Percentiles rank a stretch among this genome's conserved stretches.
These are phyloP conservation scores for Martes martes DNA, from an alignment of 2,113 vertebrate species.

Conservation along the genomic window DNA sequence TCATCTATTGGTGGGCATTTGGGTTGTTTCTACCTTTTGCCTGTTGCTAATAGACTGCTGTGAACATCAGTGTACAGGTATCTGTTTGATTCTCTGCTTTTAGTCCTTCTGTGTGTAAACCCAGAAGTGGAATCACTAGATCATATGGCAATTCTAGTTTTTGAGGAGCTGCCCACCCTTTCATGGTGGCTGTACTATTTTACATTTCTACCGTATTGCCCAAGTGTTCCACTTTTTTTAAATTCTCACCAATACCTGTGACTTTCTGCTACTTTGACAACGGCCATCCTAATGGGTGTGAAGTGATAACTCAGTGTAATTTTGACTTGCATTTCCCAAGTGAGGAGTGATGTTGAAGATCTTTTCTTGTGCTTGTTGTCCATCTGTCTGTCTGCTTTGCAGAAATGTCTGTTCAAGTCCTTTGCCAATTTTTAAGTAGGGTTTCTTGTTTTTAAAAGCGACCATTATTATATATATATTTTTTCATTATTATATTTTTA, in stretches of 20 bases:
- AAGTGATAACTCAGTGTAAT: background rate
- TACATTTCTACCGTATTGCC: background rate
- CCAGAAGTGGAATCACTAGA: background rate
- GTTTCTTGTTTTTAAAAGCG: background rate
- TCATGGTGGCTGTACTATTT: background rate
- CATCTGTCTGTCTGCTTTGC: background rate
- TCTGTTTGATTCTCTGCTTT: background rate
- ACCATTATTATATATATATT: background rate
- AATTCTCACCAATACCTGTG: background rate
- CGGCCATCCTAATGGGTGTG: background rate
- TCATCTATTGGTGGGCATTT: background rate
- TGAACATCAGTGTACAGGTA: accelerated
- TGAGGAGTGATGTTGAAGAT: background rate
- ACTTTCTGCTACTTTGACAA: background rate
- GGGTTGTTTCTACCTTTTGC: no score
- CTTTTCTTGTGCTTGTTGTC: background rate
- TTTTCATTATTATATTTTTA: background rate
- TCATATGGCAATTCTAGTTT: background rate
- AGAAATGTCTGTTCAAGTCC: background rate
- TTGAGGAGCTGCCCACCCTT: background rate
- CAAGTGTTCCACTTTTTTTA: background rate
- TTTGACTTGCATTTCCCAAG: background rate
- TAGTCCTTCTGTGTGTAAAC: background rate
- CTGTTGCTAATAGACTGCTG: background rate
- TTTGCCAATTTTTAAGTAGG: background rate